Conservation (phyloP, 2,888 invertebrate genomes). For the Pasiphila rectangulata region DNA sequence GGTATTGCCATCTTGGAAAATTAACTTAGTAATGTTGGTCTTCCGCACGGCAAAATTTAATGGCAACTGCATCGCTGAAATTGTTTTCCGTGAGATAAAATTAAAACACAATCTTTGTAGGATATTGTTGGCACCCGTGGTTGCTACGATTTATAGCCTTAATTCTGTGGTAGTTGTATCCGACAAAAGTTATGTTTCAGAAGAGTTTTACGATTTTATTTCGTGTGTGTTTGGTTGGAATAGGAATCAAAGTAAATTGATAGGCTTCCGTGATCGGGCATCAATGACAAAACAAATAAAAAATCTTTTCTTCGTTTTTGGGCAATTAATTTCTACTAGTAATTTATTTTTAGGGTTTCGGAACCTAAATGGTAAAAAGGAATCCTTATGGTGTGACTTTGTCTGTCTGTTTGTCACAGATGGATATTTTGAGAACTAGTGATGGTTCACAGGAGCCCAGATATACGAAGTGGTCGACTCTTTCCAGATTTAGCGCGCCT, state of each 20-base stretch:
- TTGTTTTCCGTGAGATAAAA: conserved; percentile 30
- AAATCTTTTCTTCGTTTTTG: too few species aligned
- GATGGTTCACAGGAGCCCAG: too few species aligned
- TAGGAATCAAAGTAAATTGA: not conserved
- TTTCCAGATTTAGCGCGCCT: too few species aligned
- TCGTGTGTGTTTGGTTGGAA: not conserved
- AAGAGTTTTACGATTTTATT: conserved; percentile 4
- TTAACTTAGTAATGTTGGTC: conserved; percentile 19
- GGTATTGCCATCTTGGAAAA: conserved; percentile 11
- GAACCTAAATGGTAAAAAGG: too few species aligned
- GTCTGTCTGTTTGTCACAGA: too few species aligned
- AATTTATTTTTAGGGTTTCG: too few species aligned
- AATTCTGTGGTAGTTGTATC: conserved; percentile 14
- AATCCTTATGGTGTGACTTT: too few species aligned
- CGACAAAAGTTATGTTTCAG: conserved; percentile 2
- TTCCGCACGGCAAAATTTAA: conserved; percentile 20
- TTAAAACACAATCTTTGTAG: conserved; percentile 25
- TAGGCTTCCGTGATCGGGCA: too few species aligned
- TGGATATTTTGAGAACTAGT: too few species aligned
- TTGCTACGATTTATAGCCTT: conserved; percentile 21
- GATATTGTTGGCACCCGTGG: conserved; percentile 27
- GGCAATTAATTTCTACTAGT: too few species aligned
- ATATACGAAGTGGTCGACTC: too few species aligned
- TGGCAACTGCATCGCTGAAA: conserved; percentile 26
- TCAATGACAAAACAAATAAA: too few species aligned